Percentiles rank a stretch among this genome's conserved stretches.
These are phyloP conservation scores for Lipotes vexillifer DNA, from an alignment of 2,113 vertebrate genomes.

Conservation along the genomic window DNA sequence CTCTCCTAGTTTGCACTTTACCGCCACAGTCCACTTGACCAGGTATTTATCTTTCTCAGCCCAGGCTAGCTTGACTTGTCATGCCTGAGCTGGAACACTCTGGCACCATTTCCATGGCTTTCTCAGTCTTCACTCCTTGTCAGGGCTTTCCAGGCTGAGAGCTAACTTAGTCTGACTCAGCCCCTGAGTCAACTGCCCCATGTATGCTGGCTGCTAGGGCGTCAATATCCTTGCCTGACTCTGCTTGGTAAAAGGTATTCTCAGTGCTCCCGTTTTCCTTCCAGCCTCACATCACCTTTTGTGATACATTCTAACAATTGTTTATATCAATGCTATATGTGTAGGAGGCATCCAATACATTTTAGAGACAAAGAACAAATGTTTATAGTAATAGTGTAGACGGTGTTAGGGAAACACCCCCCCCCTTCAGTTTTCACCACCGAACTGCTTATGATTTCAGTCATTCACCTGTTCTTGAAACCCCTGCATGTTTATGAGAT, in stretches of 20 bases:
- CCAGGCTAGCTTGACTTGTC: neutral
- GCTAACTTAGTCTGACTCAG: conserved; percentile 61
- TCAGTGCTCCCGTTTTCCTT: neutral
- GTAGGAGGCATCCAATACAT: neutral
- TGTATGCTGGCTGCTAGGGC: neutral
- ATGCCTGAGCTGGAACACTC: conserved; percentile 10
- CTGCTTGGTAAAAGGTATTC: neutral
- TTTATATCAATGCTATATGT: neutral
- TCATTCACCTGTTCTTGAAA: neutral
- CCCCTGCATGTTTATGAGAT: neutral
- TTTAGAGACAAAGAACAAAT: neutral
- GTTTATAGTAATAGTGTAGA: neutral
- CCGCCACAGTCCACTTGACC: neutral
- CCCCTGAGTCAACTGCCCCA: conserved; percentile 14
- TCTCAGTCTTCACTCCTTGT: conserved; percentile 1
- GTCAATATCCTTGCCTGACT: neutral
- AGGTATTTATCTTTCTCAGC: conserved; percentile 1
- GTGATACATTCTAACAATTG: neutral
- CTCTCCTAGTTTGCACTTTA: neutral
- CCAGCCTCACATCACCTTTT: neutral
- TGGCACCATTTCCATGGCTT: neutral
- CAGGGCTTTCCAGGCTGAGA: conserved; percentile 10
- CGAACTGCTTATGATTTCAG: neutral
- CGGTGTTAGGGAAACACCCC: neutral
- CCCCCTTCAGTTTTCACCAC: neutral